Percentiles rank a stretch among this genome's conserved stretches.
phyloP scores from a whole-genome alignment of 2,797 vertebrate species.

The Etheostoma perlongum region DNA sequence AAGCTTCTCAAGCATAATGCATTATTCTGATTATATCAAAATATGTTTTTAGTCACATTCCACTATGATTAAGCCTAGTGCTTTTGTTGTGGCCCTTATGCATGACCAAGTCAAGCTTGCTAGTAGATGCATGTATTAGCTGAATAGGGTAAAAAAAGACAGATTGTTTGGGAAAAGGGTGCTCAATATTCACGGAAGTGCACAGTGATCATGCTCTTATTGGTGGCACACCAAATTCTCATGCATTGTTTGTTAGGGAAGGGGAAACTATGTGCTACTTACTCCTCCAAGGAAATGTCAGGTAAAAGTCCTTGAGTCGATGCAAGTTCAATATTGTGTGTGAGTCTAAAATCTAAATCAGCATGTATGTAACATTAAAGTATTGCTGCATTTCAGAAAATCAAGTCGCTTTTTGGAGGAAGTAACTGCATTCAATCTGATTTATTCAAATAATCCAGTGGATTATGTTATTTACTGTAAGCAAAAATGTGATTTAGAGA shows the following conservation, averaged over 20 bases:
- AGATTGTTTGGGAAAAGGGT: neutral
- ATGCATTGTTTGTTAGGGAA: neutral
- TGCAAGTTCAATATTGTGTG: neutral
- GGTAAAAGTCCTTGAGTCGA: neutral
- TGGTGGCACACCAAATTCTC: neutral
- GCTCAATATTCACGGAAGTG: constrained; percentile 2
- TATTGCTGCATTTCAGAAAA: neutral
- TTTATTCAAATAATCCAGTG: constrained; percentile 12
- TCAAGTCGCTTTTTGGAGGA: neutral
- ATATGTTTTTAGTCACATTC: neutral
- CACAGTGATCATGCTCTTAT: neutral
- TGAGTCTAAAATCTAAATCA: neutral
- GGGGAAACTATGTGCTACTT: neutral
- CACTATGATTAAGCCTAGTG: neutral
- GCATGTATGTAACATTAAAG: neutral
- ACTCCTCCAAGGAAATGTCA: neutral
- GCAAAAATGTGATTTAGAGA: neutral
- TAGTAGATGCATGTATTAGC: neutral
- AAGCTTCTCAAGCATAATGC: neutral
- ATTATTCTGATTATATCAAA: neutral
- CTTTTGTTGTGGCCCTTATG: neutral
- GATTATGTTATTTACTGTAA: constrained; percentile 19
- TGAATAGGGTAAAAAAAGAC: neutral
- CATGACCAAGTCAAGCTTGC: neutral
- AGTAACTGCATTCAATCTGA: neutral